Percentiles rank a stretch among this genome's conserved stretches.
Evolutionary conservation across 1,140 invertebrate genomes (phyloP).

Genomic region (Cherax destructor): DNA sequence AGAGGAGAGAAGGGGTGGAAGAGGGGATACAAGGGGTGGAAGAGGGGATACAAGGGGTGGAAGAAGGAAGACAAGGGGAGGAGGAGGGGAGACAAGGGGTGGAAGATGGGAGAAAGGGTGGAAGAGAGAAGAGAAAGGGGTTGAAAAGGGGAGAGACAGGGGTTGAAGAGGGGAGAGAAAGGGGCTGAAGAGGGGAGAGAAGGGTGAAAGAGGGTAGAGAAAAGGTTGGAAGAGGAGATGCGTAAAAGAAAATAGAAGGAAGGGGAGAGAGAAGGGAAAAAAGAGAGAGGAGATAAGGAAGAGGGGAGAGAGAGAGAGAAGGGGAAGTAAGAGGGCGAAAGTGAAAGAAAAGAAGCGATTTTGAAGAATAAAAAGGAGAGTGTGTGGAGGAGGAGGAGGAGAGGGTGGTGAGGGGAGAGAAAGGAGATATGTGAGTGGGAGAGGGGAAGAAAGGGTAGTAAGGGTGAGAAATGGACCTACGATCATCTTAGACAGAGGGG

Average conservation of each 20-base stretch:
- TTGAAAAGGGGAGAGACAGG: background rate
- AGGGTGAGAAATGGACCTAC: background rate
- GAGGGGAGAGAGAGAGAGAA: background rate
- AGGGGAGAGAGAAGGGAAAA: background rate
- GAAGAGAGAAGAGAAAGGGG: no score
- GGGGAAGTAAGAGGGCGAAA: background rate
- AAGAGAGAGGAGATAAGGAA: background rate
- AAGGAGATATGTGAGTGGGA: background rate
- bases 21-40: no score
- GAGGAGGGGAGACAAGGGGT: no score
- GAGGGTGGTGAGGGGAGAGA: background rate
- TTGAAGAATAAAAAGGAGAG: background rate
- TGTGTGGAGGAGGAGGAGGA: background rate
- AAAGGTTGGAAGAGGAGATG: background rate
- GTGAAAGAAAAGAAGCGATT: background rate
- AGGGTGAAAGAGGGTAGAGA: background rate
- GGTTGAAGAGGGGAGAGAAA: no score
- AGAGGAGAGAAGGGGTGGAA: no score
- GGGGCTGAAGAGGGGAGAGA: background rate
- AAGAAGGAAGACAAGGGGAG: no score
- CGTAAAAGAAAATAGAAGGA: background rate
- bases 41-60: no score
- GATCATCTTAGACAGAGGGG: background rate
- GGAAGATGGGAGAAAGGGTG: no score
- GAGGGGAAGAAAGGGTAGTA: background rate